Conservation (phyloP, 2,797 vertebrate genomes). For the Cottoperca gobio region DNA sequence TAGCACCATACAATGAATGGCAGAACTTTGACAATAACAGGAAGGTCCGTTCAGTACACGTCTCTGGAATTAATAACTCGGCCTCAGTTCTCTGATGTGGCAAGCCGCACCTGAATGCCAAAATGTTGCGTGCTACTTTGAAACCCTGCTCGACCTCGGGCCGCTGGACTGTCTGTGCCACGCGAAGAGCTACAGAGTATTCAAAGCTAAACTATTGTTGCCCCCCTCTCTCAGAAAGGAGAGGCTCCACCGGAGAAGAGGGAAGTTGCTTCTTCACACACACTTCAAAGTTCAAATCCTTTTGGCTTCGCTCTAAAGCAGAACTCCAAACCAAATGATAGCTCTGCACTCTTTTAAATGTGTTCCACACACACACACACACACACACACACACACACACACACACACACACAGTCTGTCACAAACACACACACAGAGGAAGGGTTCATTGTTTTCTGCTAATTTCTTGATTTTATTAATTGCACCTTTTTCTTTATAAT, state of each 20-base stretch:
- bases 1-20: constrained; percentile 37
- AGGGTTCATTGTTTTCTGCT: no score
- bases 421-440: no score
- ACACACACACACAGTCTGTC: no score
- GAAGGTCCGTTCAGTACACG: constrained; percentile 48
- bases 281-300: constrained; percentile 31
- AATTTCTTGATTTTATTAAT: no score
- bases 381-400: no score
- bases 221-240: constrained; percentile 47
- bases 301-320: constrained; percentile 23
- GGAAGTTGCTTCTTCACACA: constrained; percentile 39
- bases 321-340: constrained; percentile 21
- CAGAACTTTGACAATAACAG: constrained; percentile 67
- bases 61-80: constrained; percentile 60
- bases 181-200: constrained; percentile 10
- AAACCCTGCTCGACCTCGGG: constrained; percentile 14
- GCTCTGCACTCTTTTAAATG: not conserved
- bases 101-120: constrained; percentile 1
- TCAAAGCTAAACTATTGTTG: constrained; percentile 35
- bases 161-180: not conserved
- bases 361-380: no score
- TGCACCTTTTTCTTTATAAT: no score
- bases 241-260: constrained; percentile 6
- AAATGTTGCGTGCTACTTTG: constrained; percentile 1
- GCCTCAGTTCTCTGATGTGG: constrained; percentile 24